Evolutionary conservation across 2,113 vertebrate species (phyloP).

Genomic region (Tragelaphus strepsiceros): DNA sequence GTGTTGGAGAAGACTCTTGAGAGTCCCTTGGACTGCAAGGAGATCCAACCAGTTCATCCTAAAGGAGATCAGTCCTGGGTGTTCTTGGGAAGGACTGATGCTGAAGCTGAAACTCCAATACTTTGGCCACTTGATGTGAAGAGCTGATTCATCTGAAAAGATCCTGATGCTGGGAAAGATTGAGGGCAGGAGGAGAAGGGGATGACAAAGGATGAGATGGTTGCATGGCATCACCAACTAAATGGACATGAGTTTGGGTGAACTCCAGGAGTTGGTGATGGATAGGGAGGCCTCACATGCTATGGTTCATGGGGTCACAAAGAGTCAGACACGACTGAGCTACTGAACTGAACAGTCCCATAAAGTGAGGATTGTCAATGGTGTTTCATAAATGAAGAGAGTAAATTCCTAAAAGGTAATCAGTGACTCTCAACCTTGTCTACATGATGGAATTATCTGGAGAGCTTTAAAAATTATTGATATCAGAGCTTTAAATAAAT

Average conservation of each 20-base stretch:
- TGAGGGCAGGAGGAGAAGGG: neutral
- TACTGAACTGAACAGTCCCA: neutral
- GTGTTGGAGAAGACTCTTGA: neutral
- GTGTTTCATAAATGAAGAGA: neutral
- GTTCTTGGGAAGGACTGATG: neutral
- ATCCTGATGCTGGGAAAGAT: neutral
- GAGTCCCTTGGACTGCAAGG: neutral
- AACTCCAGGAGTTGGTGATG: neutral
- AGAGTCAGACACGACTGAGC: neutral
- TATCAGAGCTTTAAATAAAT: neutral
- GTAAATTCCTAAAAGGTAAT: neutral
- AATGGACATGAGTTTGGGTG: neutral
- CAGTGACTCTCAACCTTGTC: neutral
- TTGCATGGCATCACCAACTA: neutral
- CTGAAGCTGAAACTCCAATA: neutral
- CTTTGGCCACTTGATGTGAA: neutral
- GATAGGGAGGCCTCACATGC: fast-evolving
- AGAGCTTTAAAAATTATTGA: neutral
- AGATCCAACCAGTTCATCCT: neutral
- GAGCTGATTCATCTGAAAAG: neutral
- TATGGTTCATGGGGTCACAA: neutral
- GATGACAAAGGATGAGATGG: neutral
- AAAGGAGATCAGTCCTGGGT: neutral
- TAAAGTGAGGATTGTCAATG: neutral
- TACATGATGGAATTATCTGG: neutral